A percentile compares a stretch with the other conserved stretches of the same genome.
These are phyloP conservation scores for Pentalonia nigronervosa DNA, from an alignment of 1,140 invertebrate species.

Conservation along the genomic window DNA sequence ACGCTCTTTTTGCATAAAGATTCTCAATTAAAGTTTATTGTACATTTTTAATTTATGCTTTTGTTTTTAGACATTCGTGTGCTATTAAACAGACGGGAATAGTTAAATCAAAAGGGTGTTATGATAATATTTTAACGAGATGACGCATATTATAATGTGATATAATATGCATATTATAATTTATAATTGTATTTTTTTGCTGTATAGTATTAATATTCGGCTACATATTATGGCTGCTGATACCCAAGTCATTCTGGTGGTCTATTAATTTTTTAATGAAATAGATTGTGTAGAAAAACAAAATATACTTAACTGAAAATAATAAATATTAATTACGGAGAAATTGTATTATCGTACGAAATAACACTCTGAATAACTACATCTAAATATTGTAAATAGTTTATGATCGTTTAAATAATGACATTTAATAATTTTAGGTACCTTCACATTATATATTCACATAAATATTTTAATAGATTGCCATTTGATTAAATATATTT, in stretches of 20 bases:
- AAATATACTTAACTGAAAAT: neutral
- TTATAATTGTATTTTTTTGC: neutral
- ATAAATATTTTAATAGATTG: no score
- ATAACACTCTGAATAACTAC: neutral
- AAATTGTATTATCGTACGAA: neutral
- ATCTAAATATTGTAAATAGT: no score
- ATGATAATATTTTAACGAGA: neutral
- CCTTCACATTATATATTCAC: no score
- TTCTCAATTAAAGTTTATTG: neutral
- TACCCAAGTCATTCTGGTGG: no score
- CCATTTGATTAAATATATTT: no score
- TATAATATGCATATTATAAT: neutral
- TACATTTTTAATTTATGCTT: slow-evolving; percentile 18
- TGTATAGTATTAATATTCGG: neutral
- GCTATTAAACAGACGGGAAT: neutral
- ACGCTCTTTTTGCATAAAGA: neutral
- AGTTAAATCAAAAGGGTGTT: neutral
- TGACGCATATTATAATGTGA: neutral
- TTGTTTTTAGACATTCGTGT: neutral
- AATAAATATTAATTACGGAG: neutral
- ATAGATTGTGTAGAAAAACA: neutral
- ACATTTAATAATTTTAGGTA: no score
- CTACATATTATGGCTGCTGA: no score
- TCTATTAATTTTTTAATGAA: neutral
- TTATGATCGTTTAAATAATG: no score